phyloP scores from a whole-genome alignment of 2,113 vertebrate genomes.

The Apaloderma vittatum region DNA sequence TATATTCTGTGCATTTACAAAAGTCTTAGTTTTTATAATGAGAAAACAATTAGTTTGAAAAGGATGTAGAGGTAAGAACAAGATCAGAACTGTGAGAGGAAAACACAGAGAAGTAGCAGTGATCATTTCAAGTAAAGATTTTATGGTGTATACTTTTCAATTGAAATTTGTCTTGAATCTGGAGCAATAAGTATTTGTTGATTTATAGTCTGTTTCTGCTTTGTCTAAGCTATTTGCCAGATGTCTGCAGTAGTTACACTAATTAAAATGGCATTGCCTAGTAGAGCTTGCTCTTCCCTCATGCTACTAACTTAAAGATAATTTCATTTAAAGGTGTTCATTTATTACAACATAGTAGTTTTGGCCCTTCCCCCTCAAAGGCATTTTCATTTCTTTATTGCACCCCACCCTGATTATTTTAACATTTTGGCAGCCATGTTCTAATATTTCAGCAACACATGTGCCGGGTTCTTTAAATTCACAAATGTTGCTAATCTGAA shows the following conservation, averaged over 20 bases:
- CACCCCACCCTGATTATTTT: conserved; percentile 62
- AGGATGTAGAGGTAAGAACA: background rate
- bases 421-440: conserved; percentile 68
- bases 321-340: conserved; percentile 67
- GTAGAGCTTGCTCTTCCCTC: conserved; percentile 74
- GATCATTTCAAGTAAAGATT: background rate
- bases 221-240: conserved; percentile 78
- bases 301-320: conserved; percentile 60
- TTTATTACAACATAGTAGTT: conserved; percentile 45
- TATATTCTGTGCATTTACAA: background rate
- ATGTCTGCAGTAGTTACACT: conserved; percentile 74
- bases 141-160: conserved; percentile 21
- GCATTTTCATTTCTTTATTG: conserved; percentile 56
- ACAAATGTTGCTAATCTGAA: conserved; percentile 82
- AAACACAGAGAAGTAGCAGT: background rate
- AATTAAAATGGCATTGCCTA: conserved; percentile 76
- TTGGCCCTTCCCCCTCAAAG: background rate
- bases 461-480: conserved; percentile 76
- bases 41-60: background rate
- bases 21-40: background rate
- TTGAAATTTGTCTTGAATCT: conserved; percentile 70
- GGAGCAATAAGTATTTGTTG: conserved; percentile 87
- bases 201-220: conserved; percentile 73
- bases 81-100: conserved; percentile 22
- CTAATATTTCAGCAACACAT: conserved; percentile 75